These are phyloP conservation scores for Aporophyla lueneburgensis DNA, from an alignment of 2,888 invertebrate genomes.

Conservation along the genomic window DNA sequence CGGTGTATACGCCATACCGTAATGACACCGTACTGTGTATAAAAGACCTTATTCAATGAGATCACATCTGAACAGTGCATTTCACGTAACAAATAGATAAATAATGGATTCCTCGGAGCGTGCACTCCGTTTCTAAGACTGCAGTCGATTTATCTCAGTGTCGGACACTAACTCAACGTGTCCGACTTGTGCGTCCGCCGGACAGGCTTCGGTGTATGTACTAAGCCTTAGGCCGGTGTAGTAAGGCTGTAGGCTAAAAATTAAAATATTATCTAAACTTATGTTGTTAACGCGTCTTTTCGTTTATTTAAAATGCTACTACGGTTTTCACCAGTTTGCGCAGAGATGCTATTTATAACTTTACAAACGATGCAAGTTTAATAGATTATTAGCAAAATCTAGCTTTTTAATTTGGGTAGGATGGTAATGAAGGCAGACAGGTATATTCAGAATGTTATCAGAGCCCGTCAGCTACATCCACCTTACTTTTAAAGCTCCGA, in stretches of 20 bases:
- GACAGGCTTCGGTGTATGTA: slow-evolving; percentile 28
- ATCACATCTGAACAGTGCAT: slow-evolving; percentile 44
- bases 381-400: neutral
- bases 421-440: neutral
- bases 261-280: neutral
- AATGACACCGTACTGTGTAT: too few relatives aligned
- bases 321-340: neutral
- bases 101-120: slow-evolving; percentile 60
- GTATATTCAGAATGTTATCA: neutral
- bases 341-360: neutral
- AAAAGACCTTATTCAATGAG: slow-evolving; percentile 26
- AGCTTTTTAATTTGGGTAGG: neutral
- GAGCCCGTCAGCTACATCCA: neutral
- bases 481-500: neutral
- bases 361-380: neutral
- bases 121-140: slow-evolving; percentile 63
- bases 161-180: slow-evolving; percentile 65
- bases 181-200: slow-evolving; percentile 59
- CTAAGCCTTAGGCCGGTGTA: slow-evolving; percentile 14
- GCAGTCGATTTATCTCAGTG: slow-evolving; percentile 65
- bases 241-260: neutral
- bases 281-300: neutral
- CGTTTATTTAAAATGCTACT: neutral
- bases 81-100: slow-evolving; percentile 60
- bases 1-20: too few relatives aligned